A percentile compares a stretch with the other conserved stretches of the same genome.
Conservation (phyloP, 1,140 invertebrate species). For the Marisa cornuarietis region DNA sequence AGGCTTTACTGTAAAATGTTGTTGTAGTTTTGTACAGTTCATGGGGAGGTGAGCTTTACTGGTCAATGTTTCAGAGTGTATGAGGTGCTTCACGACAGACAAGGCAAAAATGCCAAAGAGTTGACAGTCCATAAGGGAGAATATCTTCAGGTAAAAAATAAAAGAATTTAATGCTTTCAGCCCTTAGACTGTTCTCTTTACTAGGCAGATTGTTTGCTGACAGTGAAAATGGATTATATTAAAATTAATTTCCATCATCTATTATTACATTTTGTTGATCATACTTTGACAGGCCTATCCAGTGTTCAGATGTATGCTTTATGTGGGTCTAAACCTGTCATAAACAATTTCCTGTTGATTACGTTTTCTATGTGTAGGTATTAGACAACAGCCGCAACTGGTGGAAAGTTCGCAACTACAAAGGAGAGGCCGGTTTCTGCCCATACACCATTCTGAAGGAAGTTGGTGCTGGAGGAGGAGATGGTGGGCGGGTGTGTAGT, state of each 20-base stretch:
- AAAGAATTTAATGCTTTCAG: slow-evolving; percentile 1
- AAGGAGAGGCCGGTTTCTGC: slow-evolving; percentile 90
- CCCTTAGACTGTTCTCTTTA: too few relatives aligned
- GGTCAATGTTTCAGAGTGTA: slow-evolving; percentile 48
- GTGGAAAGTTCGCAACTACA: slow-evolving; percentile 94
- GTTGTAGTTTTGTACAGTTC: too few relatives aligned
- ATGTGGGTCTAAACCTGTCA: too few relatives aligned
- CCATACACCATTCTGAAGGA: slow-evolving; percentile 94
- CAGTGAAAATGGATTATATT: too few relatives aligned
- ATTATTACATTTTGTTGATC: background rate
- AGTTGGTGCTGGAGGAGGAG: slow-evolving; percentile 32
- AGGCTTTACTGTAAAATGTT: too few relatives aligned
- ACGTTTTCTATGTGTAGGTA: slow-evolving; percentile 37
- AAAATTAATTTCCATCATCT: too few relatives aligned
- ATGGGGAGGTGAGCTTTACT: too few relatives aligned
- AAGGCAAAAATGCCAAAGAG: slow-evolving; percentile 88
- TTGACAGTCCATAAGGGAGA: slow-evolving; percentile 94
- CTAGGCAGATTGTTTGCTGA: background rate
- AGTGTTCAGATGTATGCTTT: too few relatives aligned
- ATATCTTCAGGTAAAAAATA: slow-evolving; percentile 85
- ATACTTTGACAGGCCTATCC: background rate
- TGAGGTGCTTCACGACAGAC: slow-evolving; percentile 60
- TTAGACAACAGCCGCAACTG: slow-evolving; percentile 95
- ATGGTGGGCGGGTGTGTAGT: background rate
- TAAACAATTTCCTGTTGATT: too few relatives aligned